Base-by-base conservation (phyloP, 2,113 vertebrate genomes). In the Chaenocephalus aceratus region DNA sequence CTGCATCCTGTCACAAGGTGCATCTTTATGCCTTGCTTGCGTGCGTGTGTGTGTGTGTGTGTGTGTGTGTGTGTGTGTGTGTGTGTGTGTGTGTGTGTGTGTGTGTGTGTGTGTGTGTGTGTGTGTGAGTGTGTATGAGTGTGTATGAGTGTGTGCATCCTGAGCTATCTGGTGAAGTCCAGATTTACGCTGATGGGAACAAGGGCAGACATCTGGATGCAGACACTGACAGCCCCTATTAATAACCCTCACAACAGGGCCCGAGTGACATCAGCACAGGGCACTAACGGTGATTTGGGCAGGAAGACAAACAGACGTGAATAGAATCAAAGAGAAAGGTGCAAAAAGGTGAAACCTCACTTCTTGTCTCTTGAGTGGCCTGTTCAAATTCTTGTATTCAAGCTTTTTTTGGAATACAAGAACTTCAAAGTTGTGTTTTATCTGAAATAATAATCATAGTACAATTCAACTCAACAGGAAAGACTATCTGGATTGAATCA, bases 191-290 rank as follows among this genome's bases (percentile, higher is more conserved):
- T 86, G 88, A 93, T 79, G 88, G 88, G 89, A 93, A 93, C 83
- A 93, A 86, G 94, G 92, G 88, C 94, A 93, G 93, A 95, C 94
- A 94, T 94, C 92, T 95, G 94, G 91, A 92, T 90, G 80, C 71
- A 78, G 81, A 84, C 88, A 78, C 77, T 90, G 79, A 88, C 89
- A 78, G 80, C 66, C 21, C 77, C 89, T 94, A 94, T 91, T 93
- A 94, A 92, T 94, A 95, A 89, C 88, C 72, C 58, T 76, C 82
- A 83, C 74, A 89, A 80, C 87, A 82, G 73, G 85, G 74, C 85
- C 83, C 64, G 72, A 48, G 84, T 95, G 94, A 94, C 92, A 93
- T 93, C 93, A 93, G 88, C 83, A 88, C 76, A 8, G 87, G 72
- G 87, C 85, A 83, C 67, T 83, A 74, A 77, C 65, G 68, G 82